Conservation (phyloP, 64 coral and sea anemone species). For the Dendrophyllia cribrosa region DNA sequence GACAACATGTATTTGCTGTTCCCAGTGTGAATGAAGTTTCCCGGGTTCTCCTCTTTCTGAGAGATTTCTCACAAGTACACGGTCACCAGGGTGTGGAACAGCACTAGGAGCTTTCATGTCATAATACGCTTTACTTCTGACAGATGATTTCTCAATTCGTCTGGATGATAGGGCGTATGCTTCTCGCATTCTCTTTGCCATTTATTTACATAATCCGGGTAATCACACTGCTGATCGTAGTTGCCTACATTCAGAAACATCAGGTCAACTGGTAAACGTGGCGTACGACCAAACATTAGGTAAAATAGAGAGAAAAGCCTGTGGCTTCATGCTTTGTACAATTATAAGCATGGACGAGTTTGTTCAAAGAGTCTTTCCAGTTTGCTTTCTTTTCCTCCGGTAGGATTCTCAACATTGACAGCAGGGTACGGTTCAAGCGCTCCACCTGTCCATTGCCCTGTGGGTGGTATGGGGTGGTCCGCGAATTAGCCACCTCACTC, state of each 20-base stretch:
- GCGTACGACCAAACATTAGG: slow-evolving; percentile 17
- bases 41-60: slow-evolving; percentile 41
- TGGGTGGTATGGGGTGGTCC: too few relatives aligned
- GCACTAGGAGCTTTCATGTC: not conserved
- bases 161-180: not conserved
- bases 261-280: slow-evolving; percentile 21
- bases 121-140: not conserved
- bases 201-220: slow-evolving; percentile 2
- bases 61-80: slow-evolving; percentile 65
- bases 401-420: too few relatives aligned
- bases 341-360: too few relatives aligned
- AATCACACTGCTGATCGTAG: not conserved
- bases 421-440: too few relatives aligned
- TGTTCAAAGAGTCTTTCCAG: too few relatives aligned
- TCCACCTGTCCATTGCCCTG: too few relatives aligned
- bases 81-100: slow-evolving; percentile 32
- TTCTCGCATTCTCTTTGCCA: not conserved
- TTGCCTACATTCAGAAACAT: not conserved
- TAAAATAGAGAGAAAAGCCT: too few relatives aligned
- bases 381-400: too few relatives aligned
- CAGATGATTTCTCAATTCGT: not conserved
- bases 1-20: slow-evolving; percentile 67
- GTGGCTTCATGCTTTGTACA: too few relatives aligned
- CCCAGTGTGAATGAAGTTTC: slow-evolving; percentile 52
- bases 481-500: too few relatives aligned